A percentile compares a stretch with the other conserved stretches of the same genome.
phyloP scores from a whole-genome alignment of 1,140 invertebrate genomes.

The Dufourea novaeangliae region DNA sequence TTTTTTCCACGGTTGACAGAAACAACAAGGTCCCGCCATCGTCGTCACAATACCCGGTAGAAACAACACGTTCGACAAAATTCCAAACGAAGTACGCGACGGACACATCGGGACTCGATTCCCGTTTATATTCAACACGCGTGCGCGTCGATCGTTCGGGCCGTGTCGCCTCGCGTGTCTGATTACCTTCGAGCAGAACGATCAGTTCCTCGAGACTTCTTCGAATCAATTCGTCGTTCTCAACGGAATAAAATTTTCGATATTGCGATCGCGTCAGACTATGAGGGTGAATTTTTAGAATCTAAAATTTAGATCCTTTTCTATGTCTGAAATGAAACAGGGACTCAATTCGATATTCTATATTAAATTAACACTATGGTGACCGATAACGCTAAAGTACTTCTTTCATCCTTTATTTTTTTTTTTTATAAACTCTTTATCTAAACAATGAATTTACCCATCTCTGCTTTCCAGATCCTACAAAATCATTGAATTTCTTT shows the following conservation, averaged over 20 bases:
- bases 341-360: too few relatives aligned
- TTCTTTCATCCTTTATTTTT: too few relatives aligned
- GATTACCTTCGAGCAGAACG: slow-evolving; percentile 10
- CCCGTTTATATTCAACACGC: slow-evolving; percentile 36
- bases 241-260: too few relatives aligned
- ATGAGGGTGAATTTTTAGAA: too few relatives aligned
- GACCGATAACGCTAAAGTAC: too few relatives aligned
- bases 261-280: neutral
- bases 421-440: too few relatives aligned
- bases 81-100: neutral
- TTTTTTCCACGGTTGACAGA: slow-evolving; percentile 2
- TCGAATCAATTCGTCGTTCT: neutral
- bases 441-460: too few relatives aligned
- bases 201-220: slow-evolving; percentile 14
- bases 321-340: too few relatives aligned
- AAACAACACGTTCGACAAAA: slow-evolving; percentile 28
- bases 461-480: too few relatives aligned
- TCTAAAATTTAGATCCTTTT: too few relatives aligned
- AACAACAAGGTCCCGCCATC: slow-evolving; percentile 12
- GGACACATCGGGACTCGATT: neutral
- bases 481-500: too few relatives aligned
- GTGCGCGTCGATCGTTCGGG: slow-evolving; percentile 11
- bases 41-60: slow-evolving; percentile 42
- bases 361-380: too few relatives aligned
- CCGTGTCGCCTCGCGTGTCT: slow-evolving; percentile 31